A percentile compares a stretch with the other conserved stretches of the same genome.
phyloP scores from a whole-genome alignment of 2,888 invertebrate species.

The Drosophila percnosoma region DNA sequence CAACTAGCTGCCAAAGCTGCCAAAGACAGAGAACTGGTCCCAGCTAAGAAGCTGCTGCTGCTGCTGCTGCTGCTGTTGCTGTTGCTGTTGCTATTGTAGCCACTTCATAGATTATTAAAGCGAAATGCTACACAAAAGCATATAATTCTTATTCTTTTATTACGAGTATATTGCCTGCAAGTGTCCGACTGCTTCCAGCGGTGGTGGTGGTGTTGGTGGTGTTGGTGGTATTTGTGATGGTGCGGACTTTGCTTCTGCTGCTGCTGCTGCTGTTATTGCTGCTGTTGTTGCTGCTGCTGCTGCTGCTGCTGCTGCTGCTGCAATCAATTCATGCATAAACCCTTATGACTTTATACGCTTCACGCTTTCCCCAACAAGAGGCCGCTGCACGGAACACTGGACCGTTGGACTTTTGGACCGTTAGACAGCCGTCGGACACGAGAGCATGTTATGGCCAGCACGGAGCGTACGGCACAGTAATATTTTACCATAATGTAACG shows the following conservation, averaged over 20 bases:
- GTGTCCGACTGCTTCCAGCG: slow-evolving; percentile 24
- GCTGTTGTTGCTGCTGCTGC: background rate
- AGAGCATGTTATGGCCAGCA: slow-evolving; percentile 53
- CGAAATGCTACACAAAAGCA: slow-evolving; percentile 73
- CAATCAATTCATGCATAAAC: slow-evolving; percentile 81
- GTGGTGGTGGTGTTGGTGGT: background rate
- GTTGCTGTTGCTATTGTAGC: slow-evolving; percentile 30
- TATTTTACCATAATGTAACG: slow-evolving; percentile 82
- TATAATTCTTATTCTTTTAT: slow-evolving; percentile 75
- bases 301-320: slow-evolving; percentile 45
- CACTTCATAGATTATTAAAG: slow-evolving; percentile 82
- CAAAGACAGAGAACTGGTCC: slow-evolving; percentile 25
- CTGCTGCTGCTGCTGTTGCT: slow-evolving; percentile 20
- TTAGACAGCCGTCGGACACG: slow-evolving; percentile 42
- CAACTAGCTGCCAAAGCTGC: slow-evolving; percentile 1
- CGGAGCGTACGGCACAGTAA: slow-evolving; percentile 66
- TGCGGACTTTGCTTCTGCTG: background rate
- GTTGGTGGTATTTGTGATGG: background rate
- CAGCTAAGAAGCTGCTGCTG: slow-evolving; percentile 34
- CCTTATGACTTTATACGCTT: slow-evolving; percentile 81
- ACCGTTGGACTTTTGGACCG: slow-evolving; percentile 41
- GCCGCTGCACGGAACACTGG: slow-evolving; percentile 58
- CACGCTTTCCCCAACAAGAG: slow-evolving; percentile 76
- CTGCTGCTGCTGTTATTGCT: slow-evolving; percentile 2
- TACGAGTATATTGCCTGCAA: slow-evolving; percentile 48